Percentiles rank a stretch among this genome's conserved stretches.
phyloP scores from a whole-genome alignment of 2,888 invertebrate genomes.

The Gnatocerus cornutus region DNA sequence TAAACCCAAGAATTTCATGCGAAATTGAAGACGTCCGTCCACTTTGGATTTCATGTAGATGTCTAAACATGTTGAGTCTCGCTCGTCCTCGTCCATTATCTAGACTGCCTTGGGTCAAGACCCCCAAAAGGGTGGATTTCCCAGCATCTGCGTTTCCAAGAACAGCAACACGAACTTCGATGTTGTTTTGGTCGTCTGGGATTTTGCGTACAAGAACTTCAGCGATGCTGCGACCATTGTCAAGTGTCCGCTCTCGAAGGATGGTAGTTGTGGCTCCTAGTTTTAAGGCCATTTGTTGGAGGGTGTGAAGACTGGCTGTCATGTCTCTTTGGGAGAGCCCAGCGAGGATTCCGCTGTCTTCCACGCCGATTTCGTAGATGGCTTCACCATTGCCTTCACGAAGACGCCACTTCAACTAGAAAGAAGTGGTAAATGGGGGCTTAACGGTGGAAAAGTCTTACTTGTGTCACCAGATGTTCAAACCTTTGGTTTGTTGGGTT shows the following conservation, averaged over 20 bases:
- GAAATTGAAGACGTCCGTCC: conserved; percentile 97
- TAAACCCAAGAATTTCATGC: conserved; percentile 97
- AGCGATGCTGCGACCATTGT: conserved; percentile 79
- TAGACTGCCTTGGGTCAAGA: conserved; percentile 94
- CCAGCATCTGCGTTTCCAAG: conserved; percentile 97
- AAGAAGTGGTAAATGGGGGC: too few species aligned
- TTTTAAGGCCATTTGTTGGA: conserved; percentile 91
- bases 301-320: conserved; percentile 87
- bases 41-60: conserved; percentile 95
- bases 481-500: conserved; percentile 92
- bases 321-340: conserved; percentile 90
- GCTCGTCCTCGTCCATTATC: conserved; percentile 98
- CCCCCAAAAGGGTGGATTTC: conserved; percentile 97
- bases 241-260: conserved; percentile 78
- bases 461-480: conserved; percentile 97
- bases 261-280: conserved; percentile 88
- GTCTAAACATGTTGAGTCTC: conserved; percentile 94
- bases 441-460: conserved; percentile 63
- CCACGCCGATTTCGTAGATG: conserved; percentile 97
- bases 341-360: conserved; percentile 89
- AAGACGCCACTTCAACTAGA: conserved; percentile 97
- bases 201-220: conserved; percentile 93
- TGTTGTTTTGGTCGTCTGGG: conserved; percentile 89
- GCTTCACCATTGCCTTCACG: conserved; percentile 97
- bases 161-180: conserved; percentile 91